Evolutionary conservation across 2,797 vertebrate species (phyloP).

Genomic region (Picus viridis): DNA sequence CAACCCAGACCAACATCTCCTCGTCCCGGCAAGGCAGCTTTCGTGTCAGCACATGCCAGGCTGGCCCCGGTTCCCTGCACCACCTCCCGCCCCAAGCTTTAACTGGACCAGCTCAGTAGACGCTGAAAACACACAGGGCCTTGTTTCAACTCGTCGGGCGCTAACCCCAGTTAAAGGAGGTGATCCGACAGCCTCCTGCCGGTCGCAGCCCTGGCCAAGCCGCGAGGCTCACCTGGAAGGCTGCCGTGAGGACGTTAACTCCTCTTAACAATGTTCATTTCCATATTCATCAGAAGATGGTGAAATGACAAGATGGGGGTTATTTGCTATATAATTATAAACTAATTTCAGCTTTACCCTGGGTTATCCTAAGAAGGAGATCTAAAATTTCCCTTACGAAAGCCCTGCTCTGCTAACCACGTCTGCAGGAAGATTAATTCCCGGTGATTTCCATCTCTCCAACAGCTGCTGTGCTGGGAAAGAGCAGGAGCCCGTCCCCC

Average conservation of each 20-base stretch:
- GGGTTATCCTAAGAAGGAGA: slow-evolving; percentile 56
- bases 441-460: slow-evolving; percentile 5
- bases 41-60: slow-evolving; percentile 49
- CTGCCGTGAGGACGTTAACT: slow-evolving; percentile 18
- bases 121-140: not conserved
- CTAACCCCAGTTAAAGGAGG: not conserved
- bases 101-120: slow-evolving; percentile 29
- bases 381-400: slow-evolving; percentile 58
- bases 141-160: not conserved
- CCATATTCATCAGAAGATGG: slow-evolving; percentile 56
- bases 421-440: slow-evolving; percentile 2
- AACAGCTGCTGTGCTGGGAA: slow-evolving; percentile 45
- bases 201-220: not conserved
- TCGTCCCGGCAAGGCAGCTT: slow-evolving; percentile 8
- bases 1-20: slow-evolving; percentile 39
- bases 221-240: slow-evolving; percentile 48
- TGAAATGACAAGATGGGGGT: slow-evolving; percentile 26
- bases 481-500: not conserved
- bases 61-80: slow-evolving; percentile 24
- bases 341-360: slow-evolving; percentile 34
- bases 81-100: slow-evolving; percentile 30
- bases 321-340: slow-evolving; percentile 55
- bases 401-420: slow-evolving; percentile 9
- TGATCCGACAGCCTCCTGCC: slow-evolving; percentile 26
- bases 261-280: slow-evolving; percentile 33